Conservation (phyloP, 2,113 vertebrate species). For the Fregetta grallaria region DNA sequence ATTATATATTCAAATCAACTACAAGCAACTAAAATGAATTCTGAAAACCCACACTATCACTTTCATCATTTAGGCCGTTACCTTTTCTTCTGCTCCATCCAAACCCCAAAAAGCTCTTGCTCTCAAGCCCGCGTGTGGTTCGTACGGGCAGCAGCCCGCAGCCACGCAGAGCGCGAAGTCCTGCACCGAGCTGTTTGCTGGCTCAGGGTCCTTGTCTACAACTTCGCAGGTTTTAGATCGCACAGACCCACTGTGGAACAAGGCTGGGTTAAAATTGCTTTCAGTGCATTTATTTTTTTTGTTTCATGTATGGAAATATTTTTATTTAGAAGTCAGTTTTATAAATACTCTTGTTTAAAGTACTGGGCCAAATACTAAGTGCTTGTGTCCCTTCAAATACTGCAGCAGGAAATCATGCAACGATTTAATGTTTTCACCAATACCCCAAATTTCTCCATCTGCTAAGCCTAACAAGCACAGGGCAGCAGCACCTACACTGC, state of each 20-base stretch:
- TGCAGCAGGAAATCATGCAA: not conserved
- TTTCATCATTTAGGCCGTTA: not conserved
- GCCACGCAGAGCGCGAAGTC: not conserved
- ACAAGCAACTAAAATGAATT: not conserved
- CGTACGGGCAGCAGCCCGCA: not conserved
- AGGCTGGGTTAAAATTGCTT: not conserved
- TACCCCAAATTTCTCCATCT: not conserved
- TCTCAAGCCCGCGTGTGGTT: not conserved
- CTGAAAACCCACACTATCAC: not conserved
- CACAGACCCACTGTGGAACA: not conserved
- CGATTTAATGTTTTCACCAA: not conserved
- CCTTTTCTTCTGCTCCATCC: not conserved
- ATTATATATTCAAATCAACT: not conserved
- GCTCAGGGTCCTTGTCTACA: not conserved
- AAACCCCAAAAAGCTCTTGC: not conserved
- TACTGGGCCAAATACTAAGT: not conserved
- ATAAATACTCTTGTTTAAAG: not conserved
- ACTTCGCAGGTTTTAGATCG: not conserved
- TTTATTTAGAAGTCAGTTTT: not conserved
- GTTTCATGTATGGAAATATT: not conserved
- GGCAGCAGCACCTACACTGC: not conserved
- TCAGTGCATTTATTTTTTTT: not conserved
- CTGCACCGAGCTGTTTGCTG: not conserved
- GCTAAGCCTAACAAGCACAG: not conserved
- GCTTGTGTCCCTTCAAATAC: not conserved